These are phyloP conservation scores for Oryzias dopingdopingensis DNA, from an alignment of 2,797 vertebrate species.

Conservation along the genomic window DNA sequence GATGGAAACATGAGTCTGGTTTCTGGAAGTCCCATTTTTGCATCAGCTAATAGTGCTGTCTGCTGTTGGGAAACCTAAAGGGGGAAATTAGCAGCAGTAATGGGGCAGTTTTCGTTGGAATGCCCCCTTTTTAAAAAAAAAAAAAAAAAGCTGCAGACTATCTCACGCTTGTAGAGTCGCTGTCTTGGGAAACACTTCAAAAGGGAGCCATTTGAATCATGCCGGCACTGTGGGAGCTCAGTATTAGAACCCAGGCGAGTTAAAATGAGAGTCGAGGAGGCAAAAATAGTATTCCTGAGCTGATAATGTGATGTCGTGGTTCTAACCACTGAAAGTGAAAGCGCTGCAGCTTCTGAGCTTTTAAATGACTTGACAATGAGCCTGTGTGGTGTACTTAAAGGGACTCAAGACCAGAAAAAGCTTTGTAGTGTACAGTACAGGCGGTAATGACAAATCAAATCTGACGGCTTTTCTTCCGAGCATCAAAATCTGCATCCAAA, in stretches of 20 bases:
- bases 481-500: conserved; percentile 32
- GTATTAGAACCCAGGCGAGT: conserved; percentile 37
- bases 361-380: conserved; percentile 62
- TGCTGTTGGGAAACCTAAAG: conserved; percentile 56
- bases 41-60: conserved; percentile 17
- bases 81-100: conserved; percentile 48
- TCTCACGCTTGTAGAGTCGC: conserved; percentile 49
- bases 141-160: conserved; percentile 16
- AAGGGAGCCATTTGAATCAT: conserved; percentile 55
- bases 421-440: conserved; percentile 49
- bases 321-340: conserved; percentile 71
- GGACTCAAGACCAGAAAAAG: conserved; percentile 49
- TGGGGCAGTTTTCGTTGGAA: conserved; percentile 67
- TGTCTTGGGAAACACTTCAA: conserved; percentile 48
- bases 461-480: conserved; percentile 16
- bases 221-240: conserved; percentile 24
- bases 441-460: conserved; percentile 13
- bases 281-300: conserved; percentile 57
- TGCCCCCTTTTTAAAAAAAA: conserved; percentile 46
- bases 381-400: conserved; percentile 56
- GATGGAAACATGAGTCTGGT: conserved; percentile 13
- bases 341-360: conserved; percentile 40
- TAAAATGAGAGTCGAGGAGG: conserved; percentile 35
- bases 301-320: conserved; percentile 48
- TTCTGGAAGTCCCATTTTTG: conserved; percentile 46